phyloP scores from a whole-genome alignment of 2,113 vertebrate genomes.

The Sylvia atricapilla region DNA sequence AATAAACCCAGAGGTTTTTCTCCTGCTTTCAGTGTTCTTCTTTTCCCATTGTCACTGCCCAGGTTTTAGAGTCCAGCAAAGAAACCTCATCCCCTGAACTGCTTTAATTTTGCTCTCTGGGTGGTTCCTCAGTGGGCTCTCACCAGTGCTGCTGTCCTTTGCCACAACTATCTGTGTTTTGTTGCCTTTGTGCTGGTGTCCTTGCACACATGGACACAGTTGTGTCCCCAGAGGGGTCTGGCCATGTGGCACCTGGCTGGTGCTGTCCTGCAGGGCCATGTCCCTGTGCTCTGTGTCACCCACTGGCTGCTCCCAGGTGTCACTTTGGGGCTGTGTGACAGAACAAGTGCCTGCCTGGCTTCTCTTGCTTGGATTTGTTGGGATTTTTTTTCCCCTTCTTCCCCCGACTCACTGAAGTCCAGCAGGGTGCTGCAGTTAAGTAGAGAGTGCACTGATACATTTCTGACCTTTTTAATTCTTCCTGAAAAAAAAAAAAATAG shows the following conservation, averaged over 20 bases:
- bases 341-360: background rate
- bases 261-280: background rate
- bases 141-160: background rate
- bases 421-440: background rate
- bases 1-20: background rate
- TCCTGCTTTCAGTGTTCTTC: background rate
- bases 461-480: background rate
- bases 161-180: fast-evolving
- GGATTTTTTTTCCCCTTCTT: no score
- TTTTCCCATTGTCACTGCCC: fast-evolving
- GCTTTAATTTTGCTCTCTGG: background rate
- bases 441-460: background rate
- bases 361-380: background rate
- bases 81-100: background rate
- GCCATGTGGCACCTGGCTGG: background rate
- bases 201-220: fast-evolving
- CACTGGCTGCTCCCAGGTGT: background rate
- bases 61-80: background rate
- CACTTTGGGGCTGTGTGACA: background rate
- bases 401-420: background rate
- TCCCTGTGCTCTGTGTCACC: fast-evolving
- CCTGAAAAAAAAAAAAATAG: background rate
- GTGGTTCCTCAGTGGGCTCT: background rate
- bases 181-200: fast-evolving
- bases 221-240: background rate